phyloP scores from a whole-genome alignment of 2,888 invertebrate species.

The Hydropsyche betteni region DNA sequence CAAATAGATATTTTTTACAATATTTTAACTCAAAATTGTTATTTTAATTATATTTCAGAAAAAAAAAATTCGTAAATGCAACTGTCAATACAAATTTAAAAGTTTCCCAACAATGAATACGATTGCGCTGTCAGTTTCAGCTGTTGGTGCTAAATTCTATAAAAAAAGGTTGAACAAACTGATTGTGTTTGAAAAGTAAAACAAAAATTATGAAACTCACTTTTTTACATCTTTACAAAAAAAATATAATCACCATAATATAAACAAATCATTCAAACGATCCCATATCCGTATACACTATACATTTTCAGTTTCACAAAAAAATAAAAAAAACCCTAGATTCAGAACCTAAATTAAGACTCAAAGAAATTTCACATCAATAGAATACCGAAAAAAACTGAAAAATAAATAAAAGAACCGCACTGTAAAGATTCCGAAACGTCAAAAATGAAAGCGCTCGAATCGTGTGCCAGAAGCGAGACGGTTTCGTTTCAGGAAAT shows the following conservation, averaged over 20 bases:
- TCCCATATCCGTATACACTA: not conserved
- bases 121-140: slow-evolving; percentile 24
- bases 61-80: not conserved
- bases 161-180: not conserved
- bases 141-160: not conserved
- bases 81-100: slow-evolving; percentile 22
- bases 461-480: not conserved
- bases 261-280: not conserved
- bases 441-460: not conserved
- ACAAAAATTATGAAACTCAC: no score
- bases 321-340: no score
- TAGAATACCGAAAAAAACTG: not conserved
- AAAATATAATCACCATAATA: no score
- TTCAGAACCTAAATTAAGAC: no score
- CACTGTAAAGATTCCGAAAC: no score
- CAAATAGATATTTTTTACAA: no score
- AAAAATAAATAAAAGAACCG: slow-evolving; percentile 12
- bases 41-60: no score
- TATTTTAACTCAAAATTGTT: no score
- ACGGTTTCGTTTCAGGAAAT: slow-evolving; percentile 19
- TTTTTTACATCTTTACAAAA: no score
- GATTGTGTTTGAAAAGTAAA: not conserved
- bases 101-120: slow-evolving; percentile 13
- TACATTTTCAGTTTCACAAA: no score
- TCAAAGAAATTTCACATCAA: not conserved